Evolutionary conservation across 2,888 invertebrate species (phyloP).

Genomic region (Pseudococcus longispinus): DNA sequence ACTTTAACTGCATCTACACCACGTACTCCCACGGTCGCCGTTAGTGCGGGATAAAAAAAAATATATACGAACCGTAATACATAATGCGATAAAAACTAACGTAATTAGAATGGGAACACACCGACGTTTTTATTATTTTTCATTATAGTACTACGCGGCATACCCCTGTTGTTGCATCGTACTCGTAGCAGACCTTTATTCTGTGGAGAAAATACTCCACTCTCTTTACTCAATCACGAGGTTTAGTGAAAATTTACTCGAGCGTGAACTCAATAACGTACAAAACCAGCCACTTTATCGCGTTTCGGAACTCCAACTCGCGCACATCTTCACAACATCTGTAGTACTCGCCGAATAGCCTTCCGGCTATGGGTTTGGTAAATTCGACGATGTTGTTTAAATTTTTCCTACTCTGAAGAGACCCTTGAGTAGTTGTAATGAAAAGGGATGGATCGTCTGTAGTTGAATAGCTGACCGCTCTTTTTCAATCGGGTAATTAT

Average conservation of each 20-base stretch:
- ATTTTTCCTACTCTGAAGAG: neutral
- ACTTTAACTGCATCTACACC: neutral
- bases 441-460: neutral
- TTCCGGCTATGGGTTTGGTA: neutral
- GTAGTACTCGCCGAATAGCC: neutral
- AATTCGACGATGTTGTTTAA: neutral
- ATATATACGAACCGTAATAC: neutral
- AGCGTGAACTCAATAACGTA: slow-evolving; percentile 11
- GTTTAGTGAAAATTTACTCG: slow-evolving; percentile 19
- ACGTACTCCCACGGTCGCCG: slow-evolving; percentile 6
- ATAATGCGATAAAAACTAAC: slow-evolving; percentile 10
- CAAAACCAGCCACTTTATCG: neutral
- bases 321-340: neutral
- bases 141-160: neutral
- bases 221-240: neutral
- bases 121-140: slow-evolving; percentile 10
- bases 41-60: neutral
- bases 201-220: neutral
- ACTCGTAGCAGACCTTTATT: neutral
- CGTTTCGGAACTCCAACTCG: neutral
- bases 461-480: neutral
- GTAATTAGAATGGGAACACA: slow-evolving; percentile 16
- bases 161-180: neutral
- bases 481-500: neutral
- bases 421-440: neutral